These are phyloP conservation scores for Callosobruchus maculatus DNA, from an alignment of 2,888 invertebrate species.

Conservation along the genomic window DNA sequence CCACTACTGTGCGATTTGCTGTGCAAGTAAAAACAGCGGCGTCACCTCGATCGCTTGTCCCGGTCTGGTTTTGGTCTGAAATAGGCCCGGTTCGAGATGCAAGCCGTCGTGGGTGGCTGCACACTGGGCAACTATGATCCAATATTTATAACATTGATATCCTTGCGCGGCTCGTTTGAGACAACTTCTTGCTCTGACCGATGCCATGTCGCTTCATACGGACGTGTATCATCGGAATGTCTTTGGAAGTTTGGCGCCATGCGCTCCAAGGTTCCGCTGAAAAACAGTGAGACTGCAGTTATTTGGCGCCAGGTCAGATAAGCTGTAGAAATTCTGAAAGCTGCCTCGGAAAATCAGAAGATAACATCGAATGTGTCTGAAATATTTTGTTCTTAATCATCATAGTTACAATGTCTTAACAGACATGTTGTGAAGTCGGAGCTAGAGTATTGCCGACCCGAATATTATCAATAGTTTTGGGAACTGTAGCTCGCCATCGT, in stretches of 20 bases:
- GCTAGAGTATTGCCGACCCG: no score
- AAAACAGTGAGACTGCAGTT: neutral
- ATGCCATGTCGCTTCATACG: neutral
- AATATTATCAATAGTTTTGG: no score
- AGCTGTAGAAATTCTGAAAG: neutral
- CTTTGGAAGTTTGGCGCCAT: neutral
- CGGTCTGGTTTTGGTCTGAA: neutral
- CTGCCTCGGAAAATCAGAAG: no score
- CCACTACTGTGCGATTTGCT: neutral
- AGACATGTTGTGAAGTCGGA: no score
- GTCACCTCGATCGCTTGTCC: neutral
- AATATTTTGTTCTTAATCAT: no score
- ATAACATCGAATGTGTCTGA: no score
- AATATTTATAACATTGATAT: slow-evolving; percentile 41
- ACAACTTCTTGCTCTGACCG: neutral
- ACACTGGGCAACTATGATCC: slow-evolving; percentile 30
- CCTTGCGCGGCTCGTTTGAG: slow-evolving; percentile 1
- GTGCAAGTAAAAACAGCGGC: neutral
- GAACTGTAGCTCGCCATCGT: no score
- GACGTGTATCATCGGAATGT: neutral
- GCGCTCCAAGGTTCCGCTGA: neutral
- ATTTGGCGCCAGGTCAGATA: neutral
- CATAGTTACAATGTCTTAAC: no score
- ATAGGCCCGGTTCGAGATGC: slow-evolving; percentile 8
- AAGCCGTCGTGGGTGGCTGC: slow-evolving; percentile 41